phyloP scores from a whole-genome alignment of 2,797 vertebrate species.

The Silurus lanzhouensis region DNA sequence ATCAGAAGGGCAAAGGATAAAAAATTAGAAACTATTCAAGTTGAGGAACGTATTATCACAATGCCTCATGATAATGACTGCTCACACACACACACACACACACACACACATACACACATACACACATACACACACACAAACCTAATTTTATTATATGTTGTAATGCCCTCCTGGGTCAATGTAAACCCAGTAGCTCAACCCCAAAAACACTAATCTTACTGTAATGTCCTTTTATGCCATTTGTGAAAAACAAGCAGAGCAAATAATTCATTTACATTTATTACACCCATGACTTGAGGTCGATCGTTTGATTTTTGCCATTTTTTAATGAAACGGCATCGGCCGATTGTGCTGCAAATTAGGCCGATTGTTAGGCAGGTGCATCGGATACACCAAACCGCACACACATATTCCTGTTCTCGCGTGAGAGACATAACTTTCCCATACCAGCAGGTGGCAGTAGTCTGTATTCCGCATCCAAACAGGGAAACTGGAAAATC shows the following conservation, averaged over 20 bases:
- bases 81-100: not conserved
- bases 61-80: not conserved
- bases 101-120: not conserved
- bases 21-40: not conserved
- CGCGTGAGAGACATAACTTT: too few species aligned
- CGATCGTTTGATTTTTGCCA: too few species aligned
- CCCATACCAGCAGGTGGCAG: too few species aligned
- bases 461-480: too few species aligned
- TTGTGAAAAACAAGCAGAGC: too few species aligned
- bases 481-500: too few species aligned
- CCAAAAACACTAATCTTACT: too few species aligned
- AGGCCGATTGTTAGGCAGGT: too few species aligned
- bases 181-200: not conserved
- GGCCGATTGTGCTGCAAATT: not conserved
- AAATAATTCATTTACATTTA: not conserved
- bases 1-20: slow-evolving; percentile 7
- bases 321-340: too few species aligned
- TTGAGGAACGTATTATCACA: not conserved
- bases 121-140: too few species aligned
- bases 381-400: too few species aligned
- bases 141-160: not conserved
- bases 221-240: not conserved
- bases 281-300: not conserved
- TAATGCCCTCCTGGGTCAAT: not conserved
- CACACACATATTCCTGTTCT: too few species aligned